These are phyloP conservation scores for Lutjanus argentimaculatus DNA, from an alignment of 2,797 vertebrate species.

Conservation along the genomic window DNA sequence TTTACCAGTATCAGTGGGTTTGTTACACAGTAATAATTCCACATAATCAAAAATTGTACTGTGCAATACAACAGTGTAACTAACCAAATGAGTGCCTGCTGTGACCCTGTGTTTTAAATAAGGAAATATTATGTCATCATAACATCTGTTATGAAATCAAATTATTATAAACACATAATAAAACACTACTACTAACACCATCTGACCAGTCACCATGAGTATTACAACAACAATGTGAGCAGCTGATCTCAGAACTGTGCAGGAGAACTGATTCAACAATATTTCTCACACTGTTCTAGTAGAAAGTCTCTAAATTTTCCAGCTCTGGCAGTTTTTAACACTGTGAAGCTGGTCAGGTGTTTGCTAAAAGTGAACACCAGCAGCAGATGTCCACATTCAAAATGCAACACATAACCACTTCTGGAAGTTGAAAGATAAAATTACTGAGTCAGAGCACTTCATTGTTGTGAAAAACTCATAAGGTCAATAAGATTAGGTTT, in stretches of 20 bases:
- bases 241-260: background rate
- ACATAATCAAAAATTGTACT: background rate
- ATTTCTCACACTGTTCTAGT: background rate
- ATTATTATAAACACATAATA: background rate
- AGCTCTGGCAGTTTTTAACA: background rate
- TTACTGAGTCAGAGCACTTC: background rate
- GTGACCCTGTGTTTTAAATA: background rate
- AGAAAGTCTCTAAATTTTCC: background rate
- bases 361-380: background rate
- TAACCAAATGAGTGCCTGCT: background rate
- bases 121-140: too few relatives aligned
- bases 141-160: too few relatives aligned
- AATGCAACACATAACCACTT: background rate
- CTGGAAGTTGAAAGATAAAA: background rate
- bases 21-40: background rate
- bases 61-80: background rate
- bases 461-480: background rate
- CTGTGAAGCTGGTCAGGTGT: background rate
- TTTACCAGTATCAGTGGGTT: background rate
- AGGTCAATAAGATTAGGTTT: slow-evolving; percentile 13
- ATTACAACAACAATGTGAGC: background rate
- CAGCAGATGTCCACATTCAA: background rate
- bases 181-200: background rate
- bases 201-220: background rate
- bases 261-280: too few relatives aligned